Evolutionary conservation across 2,797 vertebrate genomes (phyloP), one percentile per base, ranked within the genome.

Genomic region (Cephalopachus bancanus): DNA sequence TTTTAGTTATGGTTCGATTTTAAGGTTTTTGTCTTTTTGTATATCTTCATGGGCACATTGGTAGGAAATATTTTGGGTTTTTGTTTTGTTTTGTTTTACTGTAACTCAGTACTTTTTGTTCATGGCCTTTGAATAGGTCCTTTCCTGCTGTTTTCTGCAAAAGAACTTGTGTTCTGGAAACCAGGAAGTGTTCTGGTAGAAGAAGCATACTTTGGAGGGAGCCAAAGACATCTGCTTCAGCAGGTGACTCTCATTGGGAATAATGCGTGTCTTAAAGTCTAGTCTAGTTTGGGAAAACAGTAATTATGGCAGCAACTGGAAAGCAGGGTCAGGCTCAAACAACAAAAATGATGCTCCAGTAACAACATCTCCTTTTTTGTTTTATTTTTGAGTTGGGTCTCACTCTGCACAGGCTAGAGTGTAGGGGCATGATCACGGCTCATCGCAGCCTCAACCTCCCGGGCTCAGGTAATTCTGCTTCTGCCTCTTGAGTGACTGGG

Each of bases 21-120:
- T 64, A 71, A 17, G 20, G 24, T 89, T 89, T 89, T 89, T 89
- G 69, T 30, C 67, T 93, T 60, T 90, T 83, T 84, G 55, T 93
- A 0, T 87, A 15, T 86, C 20, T 87, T 83, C 22, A 33, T 24
- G 44, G 33, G 19, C 79, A 64, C n/a, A 15, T 83, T 57, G 53
- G 16, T 84, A 88, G 20, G 44, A 60, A 71, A 3, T 80, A 59
- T 49, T 92, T 93, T 69, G 49, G 17, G 37, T 37, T 37, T 37
- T 37, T 37, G 37, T 37, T 90, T 76, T 5, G 44, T 44, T 87
- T 62, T 67, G 16, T 84, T 64, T 67, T 64, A 33, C 78, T 51
- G 2, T 15, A 10, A 7, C 72, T 95, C 62, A 57, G 67, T 84
- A 88, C 15, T n/a, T 88, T 59, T 60, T 78, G 44, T 75, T n/a